Base-by-base conservation (phyloP, 2,113 vertebrate genomes). In the Neogale vison region DNA sequence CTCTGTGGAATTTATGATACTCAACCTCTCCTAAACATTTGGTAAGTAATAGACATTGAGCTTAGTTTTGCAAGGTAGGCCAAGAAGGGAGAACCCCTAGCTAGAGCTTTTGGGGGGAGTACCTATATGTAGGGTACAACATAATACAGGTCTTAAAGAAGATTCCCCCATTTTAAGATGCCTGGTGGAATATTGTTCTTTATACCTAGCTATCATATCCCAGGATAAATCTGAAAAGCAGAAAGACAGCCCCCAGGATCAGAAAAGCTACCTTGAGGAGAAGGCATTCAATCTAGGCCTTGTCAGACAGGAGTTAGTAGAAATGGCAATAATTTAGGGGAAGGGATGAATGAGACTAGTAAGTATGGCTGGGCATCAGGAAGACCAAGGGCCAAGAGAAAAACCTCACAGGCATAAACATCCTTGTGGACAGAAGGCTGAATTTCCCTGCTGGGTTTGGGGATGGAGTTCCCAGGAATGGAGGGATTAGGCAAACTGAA, bases 1-100 rank as follows among this genome's bases (percentile, higher is more conserved):
- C 4, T 83, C 24, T 96, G 47, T 55, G 55, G 36, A 91, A 96
- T 96, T 83, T 72, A 81, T 88, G n/a, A 96, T 82, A 88, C 36
- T 50, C 77, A 83, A 74, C 10, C 47, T 85, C 42, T 86, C 57
- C 50, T 69, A 29, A 80, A 81, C 69, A 67, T 84, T 90, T 55
- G 42, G 67, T 91, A 91, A 90, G 15, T 94, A 82, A 84, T 7
- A 84, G 59, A 71, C 50, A 71, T 72, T 92, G 39, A 84, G 2
- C 17, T 94, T 55, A 79, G 55, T 65, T 4, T 24, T 92, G 8
- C 10, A 84, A 72, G 34, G 34, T 11, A 69, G 61, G 12, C 12
- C 55, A 88, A 94, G 42, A 86, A 83, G 47, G 34, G 45, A 26
- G 5, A 65, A 90, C 3, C 14, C n/a, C 50, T 36, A 83, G 10